These are phyloP conservation scores for Alcedo quadribrachys DNA, from an alignment of 2,797 vertebrate species.

Conservation along the genomic window DNA sequence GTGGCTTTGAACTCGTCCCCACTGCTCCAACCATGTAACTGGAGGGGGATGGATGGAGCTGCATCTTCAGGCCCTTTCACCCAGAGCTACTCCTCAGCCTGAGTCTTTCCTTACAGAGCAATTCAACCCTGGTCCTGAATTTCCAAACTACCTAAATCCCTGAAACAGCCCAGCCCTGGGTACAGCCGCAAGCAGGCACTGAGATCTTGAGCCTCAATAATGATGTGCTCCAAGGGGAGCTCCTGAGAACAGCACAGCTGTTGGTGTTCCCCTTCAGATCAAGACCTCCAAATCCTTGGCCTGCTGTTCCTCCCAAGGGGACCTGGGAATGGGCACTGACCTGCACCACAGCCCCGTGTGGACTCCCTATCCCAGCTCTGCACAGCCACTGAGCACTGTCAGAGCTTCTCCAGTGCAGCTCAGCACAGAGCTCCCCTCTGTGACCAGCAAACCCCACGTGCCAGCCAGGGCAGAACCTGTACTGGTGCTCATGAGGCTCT, in stretches of 20 bases:
- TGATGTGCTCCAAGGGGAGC: background rate
- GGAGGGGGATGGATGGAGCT: background rate
- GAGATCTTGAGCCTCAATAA: background rate
- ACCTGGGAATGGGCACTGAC: background rate
- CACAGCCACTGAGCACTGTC: accelerated
- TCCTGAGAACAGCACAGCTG: accelerated
- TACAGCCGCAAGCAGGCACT: background rate
- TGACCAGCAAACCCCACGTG: accelerated
- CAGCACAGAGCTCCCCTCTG: background rate
- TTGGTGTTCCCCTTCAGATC: background rate
- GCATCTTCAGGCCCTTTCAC: background rate
- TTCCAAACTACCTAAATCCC: background rate
- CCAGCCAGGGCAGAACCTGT: accelerated
- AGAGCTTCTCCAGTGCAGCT: background rate
- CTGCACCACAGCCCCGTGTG: accelerated
- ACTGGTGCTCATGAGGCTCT: accelerated
- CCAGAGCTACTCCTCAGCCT: background rate
- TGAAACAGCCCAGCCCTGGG: background rate
- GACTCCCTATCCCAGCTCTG: background rate
- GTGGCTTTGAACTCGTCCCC: conserved; percentile 66
- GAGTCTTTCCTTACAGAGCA: background rate
- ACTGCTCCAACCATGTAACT: background rate
- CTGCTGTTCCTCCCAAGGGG: background rate
- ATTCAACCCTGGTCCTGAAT: background rate
- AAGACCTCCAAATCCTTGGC: background rate